Base-by-base conservation (phyloP, 2,888 invertebrate genomes). In the Ganaspis brasiliensis region DNA sequence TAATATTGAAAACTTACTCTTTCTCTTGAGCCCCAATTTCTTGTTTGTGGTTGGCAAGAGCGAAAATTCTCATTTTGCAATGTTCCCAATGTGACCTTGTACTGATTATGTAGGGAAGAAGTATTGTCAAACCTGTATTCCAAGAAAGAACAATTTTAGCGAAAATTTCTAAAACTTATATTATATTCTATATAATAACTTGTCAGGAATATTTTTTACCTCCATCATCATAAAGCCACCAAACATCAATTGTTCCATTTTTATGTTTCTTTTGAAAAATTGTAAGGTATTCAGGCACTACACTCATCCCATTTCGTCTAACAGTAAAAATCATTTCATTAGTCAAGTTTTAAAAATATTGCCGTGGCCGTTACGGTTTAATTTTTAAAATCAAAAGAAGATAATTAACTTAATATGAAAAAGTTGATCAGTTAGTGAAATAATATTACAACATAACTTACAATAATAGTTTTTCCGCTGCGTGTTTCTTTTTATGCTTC, bases 151-250 rank as follows among this genome's bases (percentile, higher is more conserved):
- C 6, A 6, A 31, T 31, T 31, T 31, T 31, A 4, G 6, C 6
- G 3, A 31, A 31, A 6, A 31, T 31, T 31, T 59, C 57, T 49
- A 70, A 31, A 72, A 21, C 8, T 56, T 8, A 10, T 56, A 56
- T 6, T 24, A 5, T 24, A 21, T 24, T 14, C 9, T 59, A 9
- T 26, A 21, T 16, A 57, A 21, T 72, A 6, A 6, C 6, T 31
- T 16, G 3, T 9, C 4, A n/a, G 8, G 2, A 24, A 61, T 61
- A 9, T 16, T 40, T 52, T 71, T 88, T 85, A 89, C 97, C 97
- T 88, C 97, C 97, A 91, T 97, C 98, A 90, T 98, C 98, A 91
- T 98, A 98, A 85, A 98, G 92, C 98, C 98, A 99, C 97, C 98
- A 98, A 61, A 98, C 98, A 92, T 98, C 98, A 57, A 98, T 95